These are phyloP conservation scores for Scelioninae gen. 2 DNA, from an alignment of 2,888 invertebrate species.

Conservation along the genomic window DNA sequence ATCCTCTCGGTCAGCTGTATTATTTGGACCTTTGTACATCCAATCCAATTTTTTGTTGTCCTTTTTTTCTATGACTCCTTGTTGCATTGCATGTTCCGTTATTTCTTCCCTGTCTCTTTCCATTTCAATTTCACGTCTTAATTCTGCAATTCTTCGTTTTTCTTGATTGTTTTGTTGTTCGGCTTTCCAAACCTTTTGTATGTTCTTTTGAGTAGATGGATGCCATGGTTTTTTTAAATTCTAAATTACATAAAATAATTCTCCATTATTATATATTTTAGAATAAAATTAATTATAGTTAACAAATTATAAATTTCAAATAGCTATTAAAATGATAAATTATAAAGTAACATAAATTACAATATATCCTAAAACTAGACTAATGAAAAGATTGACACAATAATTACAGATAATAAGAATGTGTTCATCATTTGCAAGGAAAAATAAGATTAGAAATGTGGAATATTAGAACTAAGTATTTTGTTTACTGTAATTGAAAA, in stretches of 20 bases:
- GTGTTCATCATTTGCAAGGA: too few species aligned
- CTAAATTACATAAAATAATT: conserved; percentile 72
- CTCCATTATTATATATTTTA: neutral
- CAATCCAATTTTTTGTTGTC: conserved; percentile 85
- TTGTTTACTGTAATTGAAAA: neutral
- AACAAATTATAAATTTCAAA: conserved; percentile 2
- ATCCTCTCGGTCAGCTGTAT: conserved; percentile 86
- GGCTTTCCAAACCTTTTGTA: conserved; percentile 87
- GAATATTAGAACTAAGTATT: too few species aligned
- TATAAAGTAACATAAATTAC: neutral
- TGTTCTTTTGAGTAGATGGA: conserved; percentile 85
- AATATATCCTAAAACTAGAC: too few species aligned
- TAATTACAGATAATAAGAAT: too few species aligned
- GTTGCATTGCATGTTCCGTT: conserved; percentile 78
- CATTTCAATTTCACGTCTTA: conserved; percentile 81
- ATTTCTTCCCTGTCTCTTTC: conserved; percentile 82
- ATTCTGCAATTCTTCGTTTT: conserved; percentile 81
- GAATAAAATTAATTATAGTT: conserved; percentile 1
- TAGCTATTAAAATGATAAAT: neutral
- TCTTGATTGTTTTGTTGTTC: conserved; percentile 85
- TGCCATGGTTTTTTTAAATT: conserved; percentile 89
- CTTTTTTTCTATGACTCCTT: conserved; percentile 76
- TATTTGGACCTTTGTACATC: conserved; percentile 87
- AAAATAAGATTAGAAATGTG: too few species aligned
- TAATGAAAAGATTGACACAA: neutral